Conservation (phyloP, 2,888 invertebrate genomes). For the Teleogryllus oceanicus region DNA sequence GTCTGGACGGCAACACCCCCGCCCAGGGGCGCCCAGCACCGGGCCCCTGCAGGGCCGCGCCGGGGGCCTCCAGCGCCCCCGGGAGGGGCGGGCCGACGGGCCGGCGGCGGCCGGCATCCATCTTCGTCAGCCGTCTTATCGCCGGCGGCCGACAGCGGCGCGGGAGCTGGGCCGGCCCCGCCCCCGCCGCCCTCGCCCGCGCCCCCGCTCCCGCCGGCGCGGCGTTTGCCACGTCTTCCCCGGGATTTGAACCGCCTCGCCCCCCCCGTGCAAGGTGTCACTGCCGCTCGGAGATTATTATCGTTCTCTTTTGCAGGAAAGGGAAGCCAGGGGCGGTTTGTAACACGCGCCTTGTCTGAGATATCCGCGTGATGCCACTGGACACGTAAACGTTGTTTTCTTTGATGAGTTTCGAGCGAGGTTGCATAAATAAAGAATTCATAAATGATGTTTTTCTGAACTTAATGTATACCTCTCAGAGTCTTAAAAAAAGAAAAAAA, state of each 20-base stretch:
- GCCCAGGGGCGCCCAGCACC: too few relatives aligned
- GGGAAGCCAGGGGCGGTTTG: not conserved
- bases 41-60: not conserved
- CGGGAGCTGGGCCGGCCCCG: not conserved
- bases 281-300: not conserved
- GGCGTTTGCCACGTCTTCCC: not conserved
- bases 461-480: too few relatives aligned
- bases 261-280: not conserved
- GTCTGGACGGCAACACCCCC: too few relatives aligned
- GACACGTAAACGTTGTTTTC: too few relatives aligned
- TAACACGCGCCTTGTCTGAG: too few relatives aligned
- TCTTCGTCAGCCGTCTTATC: constrained; percentile 18
- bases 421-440: too few relatives aligned
- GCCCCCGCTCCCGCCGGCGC: not conserved
- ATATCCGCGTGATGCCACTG: too few relatives aligned
- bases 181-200: rapidly evolving
- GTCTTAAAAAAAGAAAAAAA: too few relatives aligned
- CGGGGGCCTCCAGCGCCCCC: not conserved
- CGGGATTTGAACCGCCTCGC: not conserved
- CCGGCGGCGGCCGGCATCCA: not conserved
- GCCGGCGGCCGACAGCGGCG: not conserved
- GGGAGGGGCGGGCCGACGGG: not conserved
- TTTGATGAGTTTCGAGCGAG: too few relatives aligned
- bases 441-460: too few relatives aligned
- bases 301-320: not conserved